Evolutionary conservation across 2,113 vertebrate genomes (phyloP).

Genomic region (Alexandromys fortis): DNA sequence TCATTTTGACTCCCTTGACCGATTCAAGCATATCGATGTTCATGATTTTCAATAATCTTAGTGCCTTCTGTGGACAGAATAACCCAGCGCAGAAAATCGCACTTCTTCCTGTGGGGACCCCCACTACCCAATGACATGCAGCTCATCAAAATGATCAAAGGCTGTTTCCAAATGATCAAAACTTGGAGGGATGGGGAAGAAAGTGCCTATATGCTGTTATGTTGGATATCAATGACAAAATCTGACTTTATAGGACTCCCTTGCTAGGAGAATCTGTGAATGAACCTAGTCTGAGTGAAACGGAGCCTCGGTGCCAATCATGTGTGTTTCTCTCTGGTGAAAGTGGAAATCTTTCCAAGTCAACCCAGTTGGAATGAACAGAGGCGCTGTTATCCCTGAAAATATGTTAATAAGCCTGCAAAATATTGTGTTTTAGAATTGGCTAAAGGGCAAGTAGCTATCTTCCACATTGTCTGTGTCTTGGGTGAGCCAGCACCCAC

Average conservation of each 20-base stretch:
- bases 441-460: slow-evolving; percentile 26
- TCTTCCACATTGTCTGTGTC: background rate
- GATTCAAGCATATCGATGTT: background rate
- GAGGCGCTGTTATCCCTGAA: slow-evolving; percentile 22
- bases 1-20: slow-evolving; percentile 33
- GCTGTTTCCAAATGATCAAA: background rate
- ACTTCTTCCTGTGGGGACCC: accelerated
- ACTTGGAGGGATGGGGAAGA: background rate
- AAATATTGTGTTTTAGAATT: slow-evolving; percentile 40
- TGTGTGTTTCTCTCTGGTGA: background rate
- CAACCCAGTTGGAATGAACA: background rate
- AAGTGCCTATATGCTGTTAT: background rate
- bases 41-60: background rate
- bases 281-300: background rate
- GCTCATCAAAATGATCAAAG: background rate
- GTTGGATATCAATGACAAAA: background rate
- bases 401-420: slow-evolving; percentile 40
- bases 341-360: slow-evolving; percentile 38
- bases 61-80: background rate
- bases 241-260: background rate
- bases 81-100: background rate
- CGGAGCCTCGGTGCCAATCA: background rate
- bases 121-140: no score
- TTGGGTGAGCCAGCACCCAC: background rate
- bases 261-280: background rate